These are phyloP conservation scores for Oeneis ivallda DNA, from an alignment of 2,888 invertebrate species.

Conservation along the genomic window DNA sequence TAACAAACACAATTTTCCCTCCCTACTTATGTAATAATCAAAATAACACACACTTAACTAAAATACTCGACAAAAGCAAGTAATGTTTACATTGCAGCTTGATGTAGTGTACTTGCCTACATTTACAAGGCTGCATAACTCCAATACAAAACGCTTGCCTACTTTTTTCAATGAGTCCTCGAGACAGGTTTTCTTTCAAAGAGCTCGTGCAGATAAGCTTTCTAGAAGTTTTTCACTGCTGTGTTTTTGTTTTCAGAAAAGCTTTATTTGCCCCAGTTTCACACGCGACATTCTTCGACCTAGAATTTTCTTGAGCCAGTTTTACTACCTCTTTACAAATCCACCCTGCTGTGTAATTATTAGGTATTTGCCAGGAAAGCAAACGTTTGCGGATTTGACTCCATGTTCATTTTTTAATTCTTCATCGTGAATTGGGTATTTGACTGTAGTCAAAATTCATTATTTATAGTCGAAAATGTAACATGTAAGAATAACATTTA, in stretches of 20 bases:
- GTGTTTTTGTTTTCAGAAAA: slow-evolving; percentile 26
- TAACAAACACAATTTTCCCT: too few relatives aligned
- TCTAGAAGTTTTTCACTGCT: slow-evolving; percentile 29
- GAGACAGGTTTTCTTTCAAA: slow-evolving; percentile 28
- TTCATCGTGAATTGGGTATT: too few relatives aligned
- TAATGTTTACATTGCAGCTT: background rate
- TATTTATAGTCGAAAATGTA: too few relatives aligned
- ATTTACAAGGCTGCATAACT: background rate
- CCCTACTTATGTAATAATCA: too few relatives aligned
- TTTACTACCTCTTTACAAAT: slow-evolving; percentile 2
- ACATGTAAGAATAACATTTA: too few relatives aligned
- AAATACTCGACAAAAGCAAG: too few relatives aligned
- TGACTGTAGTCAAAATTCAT: too few relatives aligned
- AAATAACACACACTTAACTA: too few relatives aligned
- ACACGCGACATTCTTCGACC: slow-evolving; percentile 19
- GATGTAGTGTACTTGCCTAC: background rate
- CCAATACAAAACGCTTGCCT: slow-evolving; percentile 23
- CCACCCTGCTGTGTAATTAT: background rate
- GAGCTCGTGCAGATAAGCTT: slow-evolving; percentile 32
- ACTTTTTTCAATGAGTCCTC: slow-evolving; percentile 26
- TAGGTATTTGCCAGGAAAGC: background rate
- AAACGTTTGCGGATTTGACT: background rate
- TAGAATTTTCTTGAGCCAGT: slow-evolving; percentile 16
- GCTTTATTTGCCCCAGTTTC: slow-evolving; percentile 30
- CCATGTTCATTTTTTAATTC: background rate